Base-by-base conservation (phyloP, 2,888 invertebrate species). In the Ommatoiulus sabulosus region DNA sequence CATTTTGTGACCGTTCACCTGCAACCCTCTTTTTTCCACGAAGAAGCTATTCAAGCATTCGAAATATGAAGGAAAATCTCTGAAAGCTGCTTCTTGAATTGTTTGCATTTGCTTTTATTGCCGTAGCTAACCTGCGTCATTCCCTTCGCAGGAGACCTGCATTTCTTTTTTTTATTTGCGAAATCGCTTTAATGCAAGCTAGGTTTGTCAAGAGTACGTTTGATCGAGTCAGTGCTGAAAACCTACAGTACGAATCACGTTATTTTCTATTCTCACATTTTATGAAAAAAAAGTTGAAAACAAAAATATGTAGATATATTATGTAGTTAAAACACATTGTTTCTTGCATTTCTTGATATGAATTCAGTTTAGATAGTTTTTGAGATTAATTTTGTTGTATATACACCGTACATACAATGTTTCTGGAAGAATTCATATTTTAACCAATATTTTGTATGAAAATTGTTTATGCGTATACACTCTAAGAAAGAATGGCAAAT, bases 101-200 rank as follows among this genome's bases (percentile, higher is more conserved):
- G 57, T 57, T 57, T 57, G 57, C 57, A 57, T 57, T 57, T 57
- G 57, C 57, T 57, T 57, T 57, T 57, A 57, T 57, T n/a, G n/a
- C 57, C 57, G 57, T 57, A n/a, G 57, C 57, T 57, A 57, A 57
- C 57, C 57, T 57, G 57, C 57, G 57, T 57, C 57, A 57, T 57
- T 57, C 57, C n/a, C 3, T 57, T 57, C 4, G 57, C 3, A n/a
- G 52, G 57, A 57, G 57, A n/a, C n/a, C 57, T 35, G 57, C 57
- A 57, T 57, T 57, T n/a, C 57, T 57, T 57, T n/a, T 57, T 35
- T n/a, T 57, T 35, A 35, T 35, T 35, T 35, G 35, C 35, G 57
- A n/a, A 57, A 12, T 57, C n/a, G 17, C 17, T 57, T 17, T n/a
- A n/a, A 7, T 12, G 57, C n/a, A 57, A 57, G 57, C n/a, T n/a